Percentiles rank a stretch among this genome's conserved stretches.
phyloP scores from a whole-genome alignment of 2,797 vertebrate species.

The Clarias platycephalus region DNA sequence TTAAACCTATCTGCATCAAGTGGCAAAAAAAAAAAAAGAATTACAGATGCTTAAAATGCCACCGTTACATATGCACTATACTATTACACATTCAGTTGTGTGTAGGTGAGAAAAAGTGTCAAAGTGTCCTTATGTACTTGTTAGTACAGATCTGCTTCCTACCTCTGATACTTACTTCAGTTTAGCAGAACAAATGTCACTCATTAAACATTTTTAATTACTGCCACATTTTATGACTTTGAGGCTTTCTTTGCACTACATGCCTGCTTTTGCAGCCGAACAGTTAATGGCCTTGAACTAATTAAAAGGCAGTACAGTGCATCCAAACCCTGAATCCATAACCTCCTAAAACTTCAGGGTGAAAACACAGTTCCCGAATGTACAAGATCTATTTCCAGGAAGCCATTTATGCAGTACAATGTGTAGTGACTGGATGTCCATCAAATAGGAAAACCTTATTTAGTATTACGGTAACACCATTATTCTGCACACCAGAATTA shows the following conservation, averaged over 20 bases:
- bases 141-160: neutral
- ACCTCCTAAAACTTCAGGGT: neutral
- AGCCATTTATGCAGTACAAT: neutral
- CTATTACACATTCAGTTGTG: neutral
- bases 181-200: slow-evolving; percentile 5
- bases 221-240: slow-evolving; percentile 32
- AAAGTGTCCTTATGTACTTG: slow-evolving; percentile 1
- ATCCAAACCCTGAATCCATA: neutral
- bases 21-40: neutral
- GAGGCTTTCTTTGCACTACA: neutral
- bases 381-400: neutral
- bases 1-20: neutral
- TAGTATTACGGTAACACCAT: slow-evolving; percentile 24
- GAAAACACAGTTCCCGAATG: neutral
- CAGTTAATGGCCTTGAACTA: slow-evolving; percentile 29
- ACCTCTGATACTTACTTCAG: slow-evolving; percentile 1
- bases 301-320: slow-evolving; percentile 24
- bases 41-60: slow-evolving; percentile 9
- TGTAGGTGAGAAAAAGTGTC: neutral
- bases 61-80: neutral
- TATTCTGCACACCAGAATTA: slow-evolving; percentile 6
- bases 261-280: slow-evolving; percentile 22
- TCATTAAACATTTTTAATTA: slow-evolving; percentile 19
- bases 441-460: neutral
- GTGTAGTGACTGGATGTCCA: neutral